A percentile compares a stretch with the other conserved stretches of the same genome.
These are phyloP conservation scores for Mirza zaza DNA, from an alignment of 2,113 vertebrate genomes.

Conservation along the genomic window DNA sequence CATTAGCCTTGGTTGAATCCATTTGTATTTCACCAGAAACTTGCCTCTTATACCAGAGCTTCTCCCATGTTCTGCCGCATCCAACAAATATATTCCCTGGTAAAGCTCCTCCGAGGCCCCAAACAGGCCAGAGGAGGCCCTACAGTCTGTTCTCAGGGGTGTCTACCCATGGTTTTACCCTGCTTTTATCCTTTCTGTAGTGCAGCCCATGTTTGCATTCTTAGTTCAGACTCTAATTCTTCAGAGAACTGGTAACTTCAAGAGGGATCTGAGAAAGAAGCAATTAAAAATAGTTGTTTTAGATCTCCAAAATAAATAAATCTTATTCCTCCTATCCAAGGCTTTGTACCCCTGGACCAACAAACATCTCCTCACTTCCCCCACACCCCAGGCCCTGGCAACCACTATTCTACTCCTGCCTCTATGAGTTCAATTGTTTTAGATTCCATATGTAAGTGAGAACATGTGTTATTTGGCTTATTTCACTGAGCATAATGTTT, in stretches of 20 bases:
- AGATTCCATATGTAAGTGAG: neutral
- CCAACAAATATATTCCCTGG: neutral
- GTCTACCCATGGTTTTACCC: neutral
- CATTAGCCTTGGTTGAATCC: neutral
- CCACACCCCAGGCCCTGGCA: neutral
- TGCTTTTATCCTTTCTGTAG: neutral
- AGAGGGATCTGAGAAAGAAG: neutral
- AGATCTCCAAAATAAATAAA: neutral
- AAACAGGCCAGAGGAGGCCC: neutral
- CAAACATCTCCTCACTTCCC: too few relatives aligned
- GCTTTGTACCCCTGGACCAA: neutral
- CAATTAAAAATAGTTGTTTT: neutral
- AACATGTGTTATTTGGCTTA: neutral
- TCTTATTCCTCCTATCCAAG: neutral
- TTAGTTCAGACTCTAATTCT: slow-evolving; percentile 9
- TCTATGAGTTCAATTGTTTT: neutral
- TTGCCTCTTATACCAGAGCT: neutral
- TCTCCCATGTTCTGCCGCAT: neutral
- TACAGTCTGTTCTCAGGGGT: neutral
- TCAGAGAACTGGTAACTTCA: slow-evolving; percentile 28
- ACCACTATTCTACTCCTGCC: neutral
- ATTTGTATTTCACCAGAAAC: slow-evolving; percentile 11
- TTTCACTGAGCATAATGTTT: neutral
- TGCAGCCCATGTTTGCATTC: neutral
- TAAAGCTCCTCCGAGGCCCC: neutral